phyloP scores from a whole-genome alignment of 30 jellyfish, hydroid and myxozoan genomes.

The Chironex yamaguchii region DNA sequence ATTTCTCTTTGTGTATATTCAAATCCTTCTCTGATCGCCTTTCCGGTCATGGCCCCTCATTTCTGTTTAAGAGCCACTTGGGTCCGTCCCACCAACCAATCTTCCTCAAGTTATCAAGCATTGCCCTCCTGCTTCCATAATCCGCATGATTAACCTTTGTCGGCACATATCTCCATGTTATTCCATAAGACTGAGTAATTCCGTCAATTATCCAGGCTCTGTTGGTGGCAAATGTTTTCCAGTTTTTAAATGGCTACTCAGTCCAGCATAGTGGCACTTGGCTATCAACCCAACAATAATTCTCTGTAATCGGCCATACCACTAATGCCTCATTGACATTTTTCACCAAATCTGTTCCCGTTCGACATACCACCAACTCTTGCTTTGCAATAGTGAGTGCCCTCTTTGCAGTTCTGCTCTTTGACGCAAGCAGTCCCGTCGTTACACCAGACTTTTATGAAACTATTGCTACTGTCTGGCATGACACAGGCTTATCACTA shows the following conservation, averaged over 20 bases:
- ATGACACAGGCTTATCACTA: too few species aligned
- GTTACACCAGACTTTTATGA: too few species aligned
- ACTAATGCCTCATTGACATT: slow-evolving; percentile 32
- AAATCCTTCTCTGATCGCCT: not conserved
- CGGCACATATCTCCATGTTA: slow-evolving; percentile 58
- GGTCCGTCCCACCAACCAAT: slow-evolving; percentile 58
- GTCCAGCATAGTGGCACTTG: slow-evolving; percentile 30
- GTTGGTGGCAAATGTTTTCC: slow-evolving; percentile 21
- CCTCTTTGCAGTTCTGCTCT: too few species aligned
- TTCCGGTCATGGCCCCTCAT: slow-evolving; percentile 22
- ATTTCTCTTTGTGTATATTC: not conserved
- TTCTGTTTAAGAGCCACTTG: slow-evolving; percentile 10
- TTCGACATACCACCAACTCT: slow-evolving; percentile 45
- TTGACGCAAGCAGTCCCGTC: too few species aligned
- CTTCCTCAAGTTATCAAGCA: not conserved
- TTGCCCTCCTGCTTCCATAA: slow-evolving; percentile 34
- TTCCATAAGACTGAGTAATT: not conserved
- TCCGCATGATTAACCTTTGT: slow-evolving; percentile 53
- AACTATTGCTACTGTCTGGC: too few species aligned
- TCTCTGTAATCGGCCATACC: slow-evolving; percentile 34
- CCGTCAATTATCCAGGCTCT: slow-evolving; percentile 4
- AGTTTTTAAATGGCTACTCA: not conserved
- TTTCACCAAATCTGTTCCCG: slow-evolving; percentile 31
- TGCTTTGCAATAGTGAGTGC: slow-evolving; percentile 57
- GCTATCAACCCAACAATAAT: slow-evolving; percentile 54